Conservation (phyloP, 1,140 invertebrate species). For the Plectrocnemia conspersa region DNA sequence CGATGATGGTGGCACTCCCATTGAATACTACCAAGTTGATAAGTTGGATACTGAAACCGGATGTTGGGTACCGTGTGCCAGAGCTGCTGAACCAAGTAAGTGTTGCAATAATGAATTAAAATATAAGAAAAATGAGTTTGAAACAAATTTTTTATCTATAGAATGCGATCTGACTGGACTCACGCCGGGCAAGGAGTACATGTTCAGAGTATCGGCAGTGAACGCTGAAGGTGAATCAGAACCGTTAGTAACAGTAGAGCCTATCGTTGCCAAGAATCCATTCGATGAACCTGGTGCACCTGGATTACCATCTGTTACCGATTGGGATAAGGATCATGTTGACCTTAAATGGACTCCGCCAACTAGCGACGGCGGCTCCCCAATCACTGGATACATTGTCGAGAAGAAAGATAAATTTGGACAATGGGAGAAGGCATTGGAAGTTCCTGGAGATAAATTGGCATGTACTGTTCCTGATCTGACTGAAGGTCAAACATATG, state of each 20-base stretch:
- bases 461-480: conserved; percentile 83
- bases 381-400: conserved; percentile 79
- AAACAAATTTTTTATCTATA: conserved; percentile 36
- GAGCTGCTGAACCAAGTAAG: conserved; percentile 72
- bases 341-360: conserved; percentile 84
- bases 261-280: conserved; percentile 94
- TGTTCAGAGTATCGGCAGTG: conserved; percentile 91
- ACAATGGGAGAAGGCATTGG: conserved; percentile 87
- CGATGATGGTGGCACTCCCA: conserved; percentile 81
- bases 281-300: conserved; percentile 92
- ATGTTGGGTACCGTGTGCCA: conserved; percentile 88
- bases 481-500: conserved; percentile 84
- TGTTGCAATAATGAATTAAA: conserved; percentile 27
- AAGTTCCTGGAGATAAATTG: conserved; percentile 72
- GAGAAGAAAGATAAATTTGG: conserved; percentile 94
- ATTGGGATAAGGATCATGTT: conserved; percentile 95
- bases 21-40: conserved; percentile 92
- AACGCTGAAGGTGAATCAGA: conserved; percentile 96
- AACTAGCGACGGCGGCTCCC: conserved; percentile 76
- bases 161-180: conserved; percentile 79
- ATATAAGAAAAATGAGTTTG: conserved; percentile 6
- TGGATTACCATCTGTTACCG: conserved; percentile 82
- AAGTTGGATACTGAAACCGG: conserved; percentile 91
- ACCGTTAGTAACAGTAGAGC: conserved; percentile 78
- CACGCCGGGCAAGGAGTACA: conserved; percentile 87